A percentile compares a stretch with the other conserved stretches of the same genome.
These are phyloP conservation scores for Aurelia aurita complex sp. Pacific DNA, from an alignment of 30 jellyfish, hydroid and myxozoan species.

Conservation along the genomic window DNA sequence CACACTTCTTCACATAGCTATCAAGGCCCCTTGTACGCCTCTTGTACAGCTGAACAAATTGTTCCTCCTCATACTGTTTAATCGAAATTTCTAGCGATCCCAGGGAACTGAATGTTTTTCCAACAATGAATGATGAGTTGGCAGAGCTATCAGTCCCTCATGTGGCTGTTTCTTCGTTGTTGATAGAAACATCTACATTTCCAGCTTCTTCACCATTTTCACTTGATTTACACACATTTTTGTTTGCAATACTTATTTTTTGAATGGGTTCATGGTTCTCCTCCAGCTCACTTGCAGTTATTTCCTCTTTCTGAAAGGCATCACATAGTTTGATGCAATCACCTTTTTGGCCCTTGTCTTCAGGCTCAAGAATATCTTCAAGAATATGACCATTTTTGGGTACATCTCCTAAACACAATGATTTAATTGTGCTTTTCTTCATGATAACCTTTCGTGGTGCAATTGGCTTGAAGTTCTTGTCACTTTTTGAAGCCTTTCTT, in stretches of 20 bases:
- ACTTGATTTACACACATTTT: no score
- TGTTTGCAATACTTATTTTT: no score
- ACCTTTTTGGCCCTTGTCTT: no score
- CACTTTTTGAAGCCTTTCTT: neutral
- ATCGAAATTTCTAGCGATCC: constrained; percentile 8
- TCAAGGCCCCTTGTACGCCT: constrained; percentile 23
- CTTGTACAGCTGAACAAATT: constrained; percentile 28
- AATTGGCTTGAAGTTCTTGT: constrained; percentile 3
- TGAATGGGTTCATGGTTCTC: no score
- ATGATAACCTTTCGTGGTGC: neutral
- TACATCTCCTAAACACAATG: neutral
- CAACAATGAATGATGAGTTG: neutral
- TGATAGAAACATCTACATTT: constrained; percentile 2
- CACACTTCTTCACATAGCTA: constrained; percentile 27
- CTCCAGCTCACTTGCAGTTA: no score
- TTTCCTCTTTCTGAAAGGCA: no score
- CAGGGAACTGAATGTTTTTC: constrained; percentile 28
- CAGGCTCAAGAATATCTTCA: neutral
- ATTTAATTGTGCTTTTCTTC: constrained; percentile 7
- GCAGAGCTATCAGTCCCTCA: neutral
- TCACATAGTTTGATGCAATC: no score
- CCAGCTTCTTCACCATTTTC: neutral
- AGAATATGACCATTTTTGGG: neutral
- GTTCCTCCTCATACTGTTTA: constrained; percentile 22
- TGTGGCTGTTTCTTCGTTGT: neutral